Percentiles rank a stretch among this genome's conserved stretches.
Conservation (phyloP, 53 echinoderm and acorn worm genomes). For the Stichopus horrens region DNA sequence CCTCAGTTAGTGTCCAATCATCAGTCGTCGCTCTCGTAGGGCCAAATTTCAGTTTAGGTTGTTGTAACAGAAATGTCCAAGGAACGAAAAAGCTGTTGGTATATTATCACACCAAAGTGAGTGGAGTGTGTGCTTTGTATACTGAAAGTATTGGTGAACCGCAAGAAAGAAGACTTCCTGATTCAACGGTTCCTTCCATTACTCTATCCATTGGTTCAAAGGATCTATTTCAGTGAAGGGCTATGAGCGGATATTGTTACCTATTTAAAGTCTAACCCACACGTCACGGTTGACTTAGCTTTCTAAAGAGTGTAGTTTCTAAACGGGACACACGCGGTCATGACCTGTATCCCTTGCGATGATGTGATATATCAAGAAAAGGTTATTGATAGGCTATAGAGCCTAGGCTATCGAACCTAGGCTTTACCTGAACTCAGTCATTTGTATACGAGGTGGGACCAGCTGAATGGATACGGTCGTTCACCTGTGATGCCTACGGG, state of each 20-base stretch:
- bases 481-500: not conserved
- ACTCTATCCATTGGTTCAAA: no score
- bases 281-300: not conserved
- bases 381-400: not conserved
- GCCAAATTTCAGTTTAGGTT: no score
- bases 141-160: not conserved
- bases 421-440: not conserved
- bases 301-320: not conserved
- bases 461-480: not conserved
- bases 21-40: no score
- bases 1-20: not conserved
- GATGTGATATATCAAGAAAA: not conserved
- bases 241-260: not conserved
- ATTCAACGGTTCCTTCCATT: not conserved
- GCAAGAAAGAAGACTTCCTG: not conserved
- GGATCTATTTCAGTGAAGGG: no score
- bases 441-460: not conserved
- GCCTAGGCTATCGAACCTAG: not conserved
- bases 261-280: not conserved
- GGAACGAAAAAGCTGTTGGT: no score
- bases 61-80: no score
- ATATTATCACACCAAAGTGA: no score
- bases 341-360: not conserved
- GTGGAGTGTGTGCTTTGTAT: no score
- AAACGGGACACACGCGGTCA: not conserved